A percentile compares a stretch with the other conserved stretches of the same genome.
These are phyloP conservation scores for Festucalex cinctus DNA, from an alignment of 2,113 vertebrate genomes.

Conservation along the genomic window DNA sequence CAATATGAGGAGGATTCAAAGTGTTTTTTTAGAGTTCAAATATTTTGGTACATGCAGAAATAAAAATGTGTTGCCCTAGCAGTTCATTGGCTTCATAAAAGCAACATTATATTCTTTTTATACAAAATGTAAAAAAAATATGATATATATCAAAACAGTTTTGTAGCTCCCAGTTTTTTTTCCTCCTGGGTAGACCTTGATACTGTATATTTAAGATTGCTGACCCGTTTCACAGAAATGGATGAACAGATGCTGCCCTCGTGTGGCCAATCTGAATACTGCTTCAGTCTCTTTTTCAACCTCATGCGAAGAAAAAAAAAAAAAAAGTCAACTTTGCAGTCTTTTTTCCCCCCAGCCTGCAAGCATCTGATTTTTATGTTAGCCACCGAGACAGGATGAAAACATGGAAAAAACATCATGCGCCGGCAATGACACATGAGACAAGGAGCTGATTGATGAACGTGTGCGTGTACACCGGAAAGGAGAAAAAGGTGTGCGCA, in stretches of 20 bases:
- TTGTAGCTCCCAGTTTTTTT: too few relatives aligned
- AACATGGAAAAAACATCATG: conserved; percentile 31
- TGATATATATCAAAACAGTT: too few relatives aligned
- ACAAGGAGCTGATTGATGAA: conserved; percentile 12
- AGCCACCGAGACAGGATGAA: conserved; percentile 18
- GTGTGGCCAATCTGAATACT: conserved; percentile 45
- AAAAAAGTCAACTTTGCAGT: background rate
- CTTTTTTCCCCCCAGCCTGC: background rate
- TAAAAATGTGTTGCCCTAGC: too few relatives aligned
- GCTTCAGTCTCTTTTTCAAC: background rate
- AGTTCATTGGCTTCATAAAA: too few relatives aligned
- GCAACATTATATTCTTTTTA: too few relatives aligned
- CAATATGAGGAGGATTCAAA: too few relatives aligned
- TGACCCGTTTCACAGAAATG: background rate
- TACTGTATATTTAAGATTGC: too few relatives aligned
- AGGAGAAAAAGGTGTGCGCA: conserved; percentile 36
- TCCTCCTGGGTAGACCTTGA: too few relatives aligned
- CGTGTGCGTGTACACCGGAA: background rate
- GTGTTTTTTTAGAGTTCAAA: too few relatives aligned
- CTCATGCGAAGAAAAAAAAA: background rate
- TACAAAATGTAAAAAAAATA: too few relatives aligned
- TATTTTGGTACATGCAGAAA: too few relatives aligned
- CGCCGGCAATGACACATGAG: conserved; percentile 22
- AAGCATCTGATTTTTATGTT: conserved; percentile 15
- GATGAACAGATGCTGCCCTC: conserved; percentile 57